Percentiles rank a stretch among this genome's conserved stretches.
These are phyloP conservation scores for Agrilus mali DNA, from an alignment of 2,888 invertebrate genomes.

Conservation along the genomic window DNA sequence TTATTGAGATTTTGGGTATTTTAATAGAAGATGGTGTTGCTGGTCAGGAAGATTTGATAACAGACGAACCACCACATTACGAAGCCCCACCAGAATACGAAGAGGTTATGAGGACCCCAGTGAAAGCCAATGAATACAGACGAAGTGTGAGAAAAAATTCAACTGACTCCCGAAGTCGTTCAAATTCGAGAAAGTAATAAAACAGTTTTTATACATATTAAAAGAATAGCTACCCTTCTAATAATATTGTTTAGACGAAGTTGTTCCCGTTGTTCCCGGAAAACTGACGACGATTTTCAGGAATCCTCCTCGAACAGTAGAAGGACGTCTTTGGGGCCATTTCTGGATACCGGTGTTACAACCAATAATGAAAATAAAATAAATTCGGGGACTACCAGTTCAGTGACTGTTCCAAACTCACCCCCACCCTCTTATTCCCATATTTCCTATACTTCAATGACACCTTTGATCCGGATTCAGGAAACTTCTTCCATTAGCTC, in stretches of 20 bases:
- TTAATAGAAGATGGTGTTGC: constrained; percentile 22
- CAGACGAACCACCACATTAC: constrained; percentile 53
- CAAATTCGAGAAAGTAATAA: not conserved
- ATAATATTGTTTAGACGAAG: not conserved
- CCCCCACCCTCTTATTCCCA: constrained; percentile 3
- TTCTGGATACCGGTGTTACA: no score
- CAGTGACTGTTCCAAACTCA: not conserved
- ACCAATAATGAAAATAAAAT: no score
- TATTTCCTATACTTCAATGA: constrained; percentile 11
- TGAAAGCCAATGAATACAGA: not conserved
- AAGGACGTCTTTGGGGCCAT: no score
- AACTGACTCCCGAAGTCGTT: not conserved
- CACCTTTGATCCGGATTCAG: constrained; percentile 11
- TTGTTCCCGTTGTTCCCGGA: constrained; percentile 1
- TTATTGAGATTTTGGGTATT: constrained; percentile 5
- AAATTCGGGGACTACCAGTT: not conserved
- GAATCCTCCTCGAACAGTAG: not conserved
- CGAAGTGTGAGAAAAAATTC: not conserved
- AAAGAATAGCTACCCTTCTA: not conserved
- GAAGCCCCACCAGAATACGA: constrained; percentile 62
- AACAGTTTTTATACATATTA: not conserved
- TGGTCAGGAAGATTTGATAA: constrained; percentile 35
- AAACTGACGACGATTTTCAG: not conserved
- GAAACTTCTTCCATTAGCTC: no score
- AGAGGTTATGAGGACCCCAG: constrained; percentile 38